These are phyloP conservation scores for Anoplopoma fimbria DNA, from an alignment of 2,113 vertebrate genomes.

Conservation along the genomic window DNA sequence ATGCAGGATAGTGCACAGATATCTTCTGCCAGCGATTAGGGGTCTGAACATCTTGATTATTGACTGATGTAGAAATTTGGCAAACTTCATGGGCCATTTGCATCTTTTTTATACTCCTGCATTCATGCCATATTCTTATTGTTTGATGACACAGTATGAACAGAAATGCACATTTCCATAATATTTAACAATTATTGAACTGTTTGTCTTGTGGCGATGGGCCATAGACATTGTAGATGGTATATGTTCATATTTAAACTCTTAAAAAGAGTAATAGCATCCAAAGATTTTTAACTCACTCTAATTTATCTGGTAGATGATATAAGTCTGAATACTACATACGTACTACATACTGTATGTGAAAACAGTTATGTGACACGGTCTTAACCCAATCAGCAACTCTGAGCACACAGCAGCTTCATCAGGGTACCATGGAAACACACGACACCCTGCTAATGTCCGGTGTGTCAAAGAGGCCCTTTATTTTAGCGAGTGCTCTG, in stretches of 20 bases:
- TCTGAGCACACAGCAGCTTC: slow-evolving; percentile 36
- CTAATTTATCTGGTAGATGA: not conserved
- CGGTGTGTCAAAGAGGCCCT: slow-evolving; percentile 55
- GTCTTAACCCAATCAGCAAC: slow-evolving; percentile 29
- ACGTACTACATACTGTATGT: too few relatives aligned
- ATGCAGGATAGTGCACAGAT: slow-evolving; percentile 10
- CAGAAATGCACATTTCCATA: not conserved
- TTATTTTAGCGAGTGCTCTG: slow-evolving; percentile 49
- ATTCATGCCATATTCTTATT: not conserved
- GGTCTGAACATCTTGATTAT: slow-evolving; percentile 37
- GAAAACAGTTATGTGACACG: slow-evolving; percentile 3
- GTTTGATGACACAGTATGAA: too few relatives aligned
- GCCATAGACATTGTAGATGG: not conserved
- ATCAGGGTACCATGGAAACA: slow-evolving; percentile 61
- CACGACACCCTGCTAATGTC: slow-evolving; percentile 40
- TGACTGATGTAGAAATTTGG: slow-evolving; percentile 35
- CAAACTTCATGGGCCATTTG: not conserved
- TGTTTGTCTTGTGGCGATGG: not conserved
- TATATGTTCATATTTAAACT: not conserved
- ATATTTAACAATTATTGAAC: not conserved
- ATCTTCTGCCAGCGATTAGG: slow-evolving; percentile 27
- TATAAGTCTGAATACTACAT: not conserved
- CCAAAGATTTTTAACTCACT: not conserved
- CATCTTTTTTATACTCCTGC: not conserved
- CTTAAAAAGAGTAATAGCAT: not conserved